Conservation (phyloP, 2,888 invertebrate genomes). For the Ramazzottius varieornatus region DNA sequence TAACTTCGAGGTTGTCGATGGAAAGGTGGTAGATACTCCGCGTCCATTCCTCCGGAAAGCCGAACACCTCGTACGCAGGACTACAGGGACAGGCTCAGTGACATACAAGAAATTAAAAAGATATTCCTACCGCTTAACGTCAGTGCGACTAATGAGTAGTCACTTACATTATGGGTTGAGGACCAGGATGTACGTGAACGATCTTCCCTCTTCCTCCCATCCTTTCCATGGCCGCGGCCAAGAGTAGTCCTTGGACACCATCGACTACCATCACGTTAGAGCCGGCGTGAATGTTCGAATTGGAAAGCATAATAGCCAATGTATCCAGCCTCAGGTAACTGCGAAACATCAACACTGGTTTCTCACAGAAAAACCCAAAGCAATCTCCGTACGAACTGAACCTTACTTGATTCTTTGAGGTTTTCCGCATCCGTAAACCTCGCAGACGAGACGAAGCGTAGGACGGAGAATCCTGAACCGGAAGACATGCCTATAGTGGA, state of each 20-base stretch:
- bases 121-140: no score
- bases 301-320: constrained; percentile 56
- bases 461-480: constrained; percentile 37
- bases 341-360: constrained; percentile 8
- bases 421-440: constrained; percentile 56
- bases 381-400: constrained; percentile 4
- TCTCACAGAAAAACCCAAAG: constrained; percentile 4
- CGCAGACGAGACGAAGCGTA: constrained; percentile 47
- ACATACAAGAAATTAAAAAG: background rate
- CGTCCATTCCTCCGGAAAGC: constrained; percentile 1
- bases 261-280: constrained; percentile 3
- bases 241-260: background rate
- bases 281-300: constrained; percentile 46
- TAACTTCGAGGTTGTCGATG: background rate
- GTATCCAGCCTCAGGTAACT: constrained; percentile 54
- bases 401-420: constrained; percentile 25
- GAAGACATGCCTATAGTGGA: constrained; percentile 17
- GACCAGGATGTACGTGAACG: background rate
- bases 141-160: no score
- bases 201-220: background rate
- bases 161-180: background rate
- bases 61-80: constrained; percentile 4
- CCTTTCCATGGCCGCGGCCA: constrained; percentile 4
- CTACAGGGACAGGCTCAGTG: background rate
- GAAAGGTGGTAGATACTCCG: constrained; percentile 8